These are phyloP conservation scores for Dermolepida albohirtum DNA, from an alignment of 2,888 invertebrate genomes.

Conservation along the genomic window DNA sequence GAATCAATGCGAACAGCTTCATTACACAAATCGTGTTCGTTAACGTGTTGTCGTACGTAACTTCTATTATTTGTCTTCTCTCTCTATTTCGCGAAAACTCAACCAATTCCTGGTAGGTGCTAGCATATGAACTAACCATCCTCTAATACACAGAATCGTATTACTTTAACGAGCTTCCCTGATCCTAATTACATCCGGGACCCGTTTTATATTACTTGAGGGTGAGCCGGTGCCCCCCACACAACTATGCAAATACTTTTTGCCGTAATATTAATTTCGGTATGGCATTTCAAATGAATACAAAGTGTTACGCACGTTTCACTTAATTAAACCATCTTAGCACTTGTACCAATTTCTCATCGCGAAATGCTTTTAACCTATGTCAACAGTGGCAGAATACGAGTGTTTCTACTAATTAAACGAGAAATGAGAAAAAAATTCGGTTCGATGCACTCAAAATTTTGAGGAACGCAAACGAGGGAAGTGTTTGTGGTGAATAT, in stretches of 20 bases:
- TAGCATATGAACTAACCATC: background rate
- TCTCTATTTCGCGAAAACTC: conserved; percentile 12
- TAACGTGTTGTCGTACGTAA: conserved; percentile 26
- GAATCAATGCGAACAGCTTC: conserved; percentile 20
- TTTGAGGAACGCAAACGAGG: no score
- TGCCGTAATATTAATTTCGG: conserved; percentile 32
- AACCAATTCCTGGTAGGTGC: background rate
- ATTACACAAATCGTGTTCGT: conserved; percentile 35
- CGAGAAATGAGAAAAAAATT: conserved; percentile 5
- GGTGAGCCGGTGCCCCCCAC: conserved; percentile 22
- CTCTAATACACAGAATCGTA: conserved; percentile 19
- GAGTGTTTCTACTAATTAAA: conserved; percentile 13
- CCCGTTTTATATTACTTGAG: conserved; percentile 33
- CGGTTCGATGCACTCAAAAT: no score
- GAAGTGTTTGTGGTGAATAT: no score
- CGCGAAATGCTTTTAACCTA: conserved; percentile 7
- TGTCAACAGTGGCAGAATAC: background rate
- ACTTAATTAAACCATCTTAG: conserved; percentile 35
- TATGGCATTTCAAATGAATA: conserved; percentile 26
- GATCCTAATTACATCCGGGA: conserved; percentile 43
- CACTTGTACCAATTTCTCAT: conserved; percentile 19
- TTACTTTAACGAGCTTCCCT: conserved; percentile 40
- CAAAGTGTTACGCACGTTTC: conserved; percentile 28
- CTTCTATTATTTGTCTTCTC: conserved; percentile 17
- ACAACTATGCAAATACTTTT: conserved; percentile 41